A percentile compares a stretch with the other conserved stretches of the same genome.
Evolutionary conservation across 1,140 invertebrate species (phyloP).

Genomic region (Leptopilina clavipes): DNA sequence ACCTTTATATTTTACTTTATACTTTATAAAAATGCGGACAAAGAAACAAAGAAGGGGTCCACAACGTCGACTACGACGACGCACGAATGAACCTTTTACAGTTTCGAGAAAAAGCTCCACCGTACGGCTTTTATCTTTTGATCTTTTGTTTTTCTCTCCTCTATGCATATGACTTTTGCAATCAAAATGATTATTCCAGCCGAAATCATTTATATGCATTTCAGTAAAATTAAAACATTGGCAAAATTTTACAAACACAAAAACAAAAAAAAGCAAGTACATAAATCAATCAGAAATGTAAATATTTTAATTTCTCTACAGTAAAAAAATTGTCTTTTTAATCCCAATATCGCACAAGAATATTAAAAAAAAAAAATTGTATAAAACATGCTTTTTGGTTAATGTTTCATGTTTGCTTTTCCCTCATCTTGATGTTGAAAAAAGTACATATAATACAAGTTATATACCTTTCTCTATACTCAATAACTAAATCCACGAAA

Average conservation of each 20-base stretch:
- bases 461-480: not conserved
- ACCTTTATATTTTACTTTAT: constrained; percentile 1
- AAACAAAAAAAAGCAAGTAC: too few relatives aligned
- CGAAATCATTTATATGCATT: constrained; percentile 7
- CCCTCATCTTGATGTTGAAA: not conserved
- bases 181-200: constrained; percentile 5
- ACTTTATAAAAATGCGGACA: constrained; percentile 7
- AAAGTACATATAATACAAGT: not conserved
- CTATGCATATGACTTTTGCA: not conserved
- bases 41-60: not conserved
- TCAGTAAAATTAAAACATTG: not conserved
- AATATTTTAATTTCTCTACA: too few relatives aligned
- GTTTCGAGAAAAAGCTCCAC: not conserved
- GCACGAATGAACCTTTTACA: constrained; percentile 21
- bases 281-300: too few relatives aligned
- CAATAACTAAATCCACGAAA: not conserved
- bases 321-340: too few relatives aligned
- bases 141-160: not conserved
- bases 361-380: not conserved
- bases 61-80: not conserved
- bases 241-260: not conserved
- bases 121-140: not conserved
- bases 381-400: not conserved
- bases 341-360: too few relatives aligned
- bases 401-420: not conserved